Percentiles rank a stretch among this genome's conserved stretches.
Evolutionary conservation across 2,113 vertebrate genomes (phyloP).

Genomic region (Myocastor coypus): DNA sequence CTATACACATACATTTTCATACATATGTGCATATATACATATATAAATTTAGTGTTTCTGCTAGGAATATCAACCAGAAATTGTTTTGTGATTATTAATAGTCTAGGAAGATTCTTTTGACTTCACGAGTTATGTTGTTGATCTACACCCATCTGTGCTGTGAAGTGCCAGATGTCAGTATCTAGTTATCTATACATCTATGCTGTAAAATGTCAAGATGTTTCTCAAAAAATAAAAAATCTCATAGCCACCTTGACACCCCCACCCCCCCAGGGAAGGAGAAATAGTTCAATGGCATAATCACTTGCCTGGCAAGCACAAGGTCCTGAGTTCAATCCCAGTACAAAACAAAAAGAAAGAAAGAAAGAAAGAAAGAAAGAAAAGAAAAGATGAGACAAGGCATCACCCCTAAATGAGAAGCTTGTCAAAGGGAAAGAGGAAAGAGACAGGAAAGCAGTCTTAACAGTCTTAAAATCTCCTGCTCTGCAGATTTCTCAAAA

Average conservation of each 20-base stretch:
- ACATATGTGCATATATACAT: neutral
- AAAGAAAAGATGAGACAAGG: too few relatives aligned
- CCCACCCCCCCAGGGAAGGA: too few relatives aligned
- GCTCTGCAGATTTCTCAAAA: constrained; percentile 34
- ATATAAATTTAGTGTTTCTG: neutral
- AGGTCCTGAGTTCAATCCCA: too few relatives aligned
- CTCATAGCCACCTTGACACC: neutral
- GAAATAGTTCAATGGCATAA: too few relatives aligned
- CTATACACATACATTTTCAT: neutral
- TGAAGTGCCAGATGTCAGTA: neutral
- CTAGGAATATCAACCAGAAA: neutral
- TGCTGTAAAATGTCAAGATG: neutral
- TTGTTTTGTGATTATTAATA: neutral
- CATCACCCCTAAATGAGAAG: neutral
- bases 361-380: too few relatives aligned
- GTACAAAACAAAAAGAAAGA: too few relatives aligned
- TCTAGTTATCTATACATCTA: neutral
- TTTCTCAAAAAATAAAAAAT: neutral
- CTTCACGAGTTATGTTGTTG: neutral
- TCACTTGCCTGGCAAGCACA: too few relatives aligned
- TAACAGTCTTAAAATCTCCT: neutral
- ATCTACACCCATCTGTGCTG: neutral
- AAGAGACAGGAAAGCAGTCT: neutral
- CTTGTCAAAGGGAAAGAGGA: neutral
- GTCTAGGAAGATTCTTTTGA: constrained; percentile 14